A percentile compares a stretch with the other conserved stretches of the same genome.
phyloP scores from a whole-genome alignment of 1,140 invertebrate species.

The Bombus confusus region DNA sequence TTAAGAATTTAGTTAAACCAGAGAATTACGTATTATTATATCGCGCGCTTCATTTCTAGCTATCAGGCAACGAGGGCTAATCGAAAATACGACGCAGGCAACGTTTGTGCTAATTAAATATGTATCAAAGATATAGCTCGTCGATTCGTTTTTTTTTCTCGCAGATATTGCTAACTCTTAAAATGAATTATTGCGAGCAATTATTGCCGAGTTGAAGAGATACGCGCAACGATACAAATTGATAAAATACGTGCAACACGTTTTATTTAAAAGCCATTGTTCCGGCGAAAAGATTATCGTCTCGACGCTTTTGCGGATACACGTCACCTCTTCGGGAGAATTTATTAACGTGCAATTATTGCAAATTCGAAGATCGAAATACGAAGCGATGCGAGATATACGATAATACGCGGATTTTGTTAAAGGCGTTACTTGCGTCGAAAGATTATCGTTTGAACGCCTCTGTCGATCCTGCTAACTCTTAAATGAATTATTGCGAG shows the following conservation, averaged over 20 bases:
- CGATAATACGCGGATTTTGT: no score
- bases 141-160: neutral
- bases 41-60: neutral
- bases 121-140: neutral
- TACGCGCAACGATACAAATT: no score
- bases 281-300: neutral
- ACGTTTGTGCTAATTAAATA: neutral
- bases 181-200: neutral
- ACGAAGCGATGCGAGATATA: no score
- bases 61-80: no score
- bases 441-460: neutral
- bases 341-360: neutral
- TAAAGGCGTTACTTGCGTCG: neutral
- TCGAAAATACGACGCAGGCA: neutral
- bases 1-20: no score
- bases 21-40: neutral
- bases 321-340: accelerated
- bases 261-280: neutral
- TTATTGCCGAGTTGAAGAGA: neutral
- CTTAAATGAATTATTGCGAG: neutral
- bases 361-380: neutral
- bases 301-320: accelerated
- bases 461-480: neutral
- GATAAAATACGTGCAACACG: neutral
- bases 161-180: neutral